These are phyloP conservation scores for Rutpela maculata DNA, from an alignment of 2,888 invertebrate species.

Conservation along the genomic window DNA sequence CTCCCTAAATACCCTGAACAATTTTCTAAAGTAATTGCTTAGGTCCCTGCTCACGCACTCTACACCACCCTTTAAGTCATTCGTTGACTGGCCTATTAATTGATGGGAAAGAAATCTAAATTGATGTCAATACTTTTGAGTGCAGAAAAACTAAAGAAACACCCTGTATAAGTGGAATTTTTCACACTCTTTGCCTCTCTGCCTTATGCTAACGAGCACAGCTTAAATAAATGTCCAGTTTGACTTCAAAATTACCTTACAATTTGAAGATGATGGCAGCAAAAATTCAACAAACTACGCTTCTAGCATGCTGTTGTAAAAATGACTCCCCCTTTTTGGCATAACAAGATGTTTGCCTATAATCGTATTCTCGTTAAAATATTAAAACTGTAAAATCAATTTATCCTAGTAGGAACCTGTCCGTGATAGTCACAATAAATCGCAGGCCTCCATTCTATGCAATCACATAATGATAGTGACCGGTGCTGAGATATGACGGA, in stretches of 20 bases:
- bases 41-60: too few species aligned
- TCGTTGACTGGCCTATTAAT: too few species aligned
- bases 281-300: neutral
- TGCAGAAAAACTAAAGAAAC: too few species aligned
- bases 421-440: conserved; percentile 44
- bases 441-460: conserved; percentile 33
- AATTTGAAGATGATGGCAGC: neutral
- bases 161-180: too few species aligned
- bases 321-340: conserved; percentile 48
- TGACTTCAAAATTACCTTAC: neutral
- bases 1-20: too few species aligned
- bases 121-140: too few species aligned
- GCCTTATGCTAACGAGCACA: too few species aligned
- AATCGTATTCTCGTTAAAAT: conserved; percentile 53
- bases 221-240: neutral
- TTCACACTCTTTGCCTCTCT: too few species aligned
- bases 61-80: too few species aligned
- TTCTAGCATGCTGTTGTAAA: conserved; percentile 14
- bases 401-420: conserved; percentile 44
- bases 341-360: conserved; percentile 49
- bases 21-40: too few species aligned
- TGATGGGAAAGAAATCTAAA: too few species aligned
- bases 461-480: conserved; percentile 39
- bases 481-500: conserved; percentile 40
- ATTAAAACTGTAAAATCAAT: conserved; percentile 55